These are phyloP conservation scores for Acanthosepion pharaonis DNA, from an alignment of 2,888 invertebrate species.

Conservation along the genomic window DNA sequence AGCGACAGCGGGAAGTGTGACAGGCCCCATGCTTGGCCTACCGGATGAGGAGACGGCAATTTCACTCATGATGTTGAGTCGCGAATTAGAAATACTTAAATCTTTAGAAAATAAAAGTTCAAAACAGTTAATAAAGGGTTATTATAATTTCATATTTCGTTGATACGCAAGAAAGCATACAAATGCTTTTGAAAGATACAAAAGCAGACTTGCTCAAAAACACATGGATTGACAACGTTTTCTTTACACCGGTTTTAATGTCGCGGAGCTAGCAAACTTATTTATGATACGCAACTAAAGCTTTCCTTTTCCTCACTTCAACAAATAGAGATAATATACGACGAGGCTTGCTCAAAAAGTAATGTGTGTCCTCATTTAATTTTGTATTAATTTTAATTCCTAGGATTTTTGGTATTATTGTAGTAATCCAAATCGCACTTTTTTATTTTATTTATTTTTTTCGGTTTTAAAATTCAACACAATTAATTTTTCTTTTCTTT, in stretches of 20 bases:
- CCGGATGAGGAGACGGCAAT: constrained; percentile 47
- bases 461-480: no score
- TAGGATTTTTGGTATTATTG: no score
- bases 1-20: constrained; percentile 73
- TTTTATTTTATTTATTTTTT: no score
- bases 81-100: background rate
- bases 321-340: background rate
- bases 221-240: background rate
- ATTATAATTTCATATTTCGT: background rate
- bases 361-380: no score
- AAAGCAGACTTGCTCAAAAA: background rate
- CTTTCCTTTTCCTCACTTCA: background rate
- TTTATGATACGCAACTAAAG: background rate
- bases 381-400: no score
- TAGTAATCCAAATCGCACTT: no score
- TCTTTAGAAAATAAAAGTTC: background rate
- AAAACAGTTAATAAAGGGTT: background rate
- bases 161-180: background rate
- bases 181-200: background rate
- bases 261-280: background rate
- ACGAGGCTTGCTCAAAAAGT: no score
- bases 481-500: no score
- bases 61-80: background rate
- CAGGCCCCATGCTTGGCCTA: constrained; percentile 59
- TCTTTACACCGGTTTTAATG: background rate